These are phyloP conservation scores for Dexiosoma caninum DNA, from an alignment of 2,888 invertebrate genomes.

Conservation along the genomic window DNA sequence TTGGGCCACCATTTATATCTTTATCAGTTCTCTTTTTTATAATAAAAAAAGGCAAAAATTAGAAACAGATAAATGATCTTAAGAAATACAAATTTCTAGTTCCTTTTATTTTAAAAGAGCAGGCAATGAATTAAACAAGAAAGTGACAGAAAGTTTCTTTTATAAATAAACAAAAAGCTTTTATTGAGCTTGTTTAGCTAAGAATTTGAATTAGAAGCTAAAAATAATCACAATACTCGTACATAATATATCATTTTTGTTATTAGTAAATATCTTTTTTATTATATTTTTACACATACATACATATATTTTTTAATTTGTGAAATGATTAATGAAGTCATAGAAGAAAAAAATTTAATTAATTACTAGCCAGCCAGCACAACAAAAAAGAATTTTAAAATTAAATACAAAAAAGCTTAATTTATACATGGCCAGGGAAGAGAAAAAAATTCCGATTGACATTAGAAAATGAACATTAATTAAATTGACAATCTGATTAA, in stretches of 20 bases:
- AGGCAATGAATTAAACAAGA: slow-evolving; percentile 34
- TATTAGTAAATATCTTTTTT: too few species aligned
- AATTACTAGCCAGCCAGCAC: slow-evolving; percentile 34
- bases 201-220: slow-evolving; percentile 33
- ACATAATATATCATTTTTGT: too few species aligned
- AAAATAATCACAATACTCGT: background rate
- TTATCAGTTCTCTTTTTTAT: too few species aligned
- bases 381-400: slow-evolving; percentile 64
- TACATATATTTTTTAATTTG: too few species aligned
- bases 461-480: slow-evolving; percentile 32
- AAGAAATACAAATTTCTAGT: background rate
- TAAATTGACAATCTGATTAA: slow-evolving; percentile 39
- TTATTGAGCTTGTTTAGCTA: slow-evolving; percentile 70
- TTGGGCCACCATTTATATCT: too few species aligned
- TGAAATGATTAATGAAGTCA: slow-evolving; percentile 67
- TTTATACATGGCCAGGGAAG: slow-evolving; percentile 25
- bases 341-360: slow-evolving; percentile 35
- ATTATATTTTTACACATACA: background rate
- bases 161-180: slow-evolving; percentile 63
- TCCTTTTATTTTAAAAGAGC: background rate
- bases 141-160: background rate
- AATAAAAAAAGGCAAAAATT: too few species aligned
- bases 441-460: slow-evolving; percentile 33
- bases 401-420: slow-evolving; percentile 70
- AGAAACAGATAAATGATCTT: background rate